These are phyloP conservation scores for Ramazzottius varieornatus DNA, from an alignment of 2,888 invertebrate species.

Conservation along the genomic window DNA sequence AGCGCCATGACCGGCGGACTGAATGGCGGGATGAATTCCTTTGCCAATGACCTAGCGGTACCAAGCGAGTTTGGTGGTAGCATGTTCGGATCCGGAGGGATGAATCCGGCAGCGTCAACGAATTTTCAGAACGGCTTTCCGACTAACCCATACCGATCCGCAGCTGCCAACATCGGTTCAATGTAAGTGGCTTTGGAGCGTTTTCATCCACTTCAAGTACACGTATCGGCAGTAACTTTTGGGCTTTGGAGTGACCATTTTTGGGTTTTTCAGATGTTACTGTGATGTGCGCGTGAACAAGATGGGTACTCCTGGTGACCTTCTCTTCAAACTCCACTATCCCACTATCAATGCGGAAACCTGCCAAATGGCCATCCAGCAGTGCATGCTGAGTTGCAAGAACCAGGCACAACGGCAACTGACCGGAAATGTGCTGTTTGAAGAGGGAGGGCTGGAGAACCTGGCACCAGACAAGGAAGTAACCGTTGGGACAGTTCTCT, in stretches of 20 bases:
- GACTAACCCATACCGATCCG: too few relatives aligned
- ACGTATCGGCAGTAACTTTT: background rate
- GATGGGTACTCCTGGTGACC: background rate
- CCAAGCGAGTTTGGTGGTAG: too few relatives aligned
- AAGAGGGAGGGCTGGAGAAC: constrained; percentile 1
- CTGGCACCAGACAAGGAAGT: background rate
- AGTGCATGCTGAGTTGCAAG: background rate
- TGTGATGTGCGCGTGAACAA: constrained; percentile 1
- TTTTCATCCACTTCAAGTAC: background rate
- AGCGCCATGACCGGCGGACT: too few relatives aligned
- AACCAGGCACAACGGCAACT: background rate
- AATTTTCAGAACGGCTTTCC: too few relatives aligned
- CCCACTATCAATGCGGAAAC: background rate
- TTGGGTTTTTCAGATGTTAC: background rate
- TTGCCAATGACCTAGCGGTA: too few relatives aligned
- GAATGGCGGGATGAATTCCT: too few relatives aligned
- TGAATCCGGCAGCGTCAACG: too few relatives aligned
- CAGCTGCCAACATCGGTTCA: too few relatives aligned
- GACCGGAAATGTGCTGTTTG: background rate
- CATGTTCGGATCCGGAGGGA: too few relatives aligned
- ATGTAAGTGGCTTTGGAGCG: too few relatives aligned
- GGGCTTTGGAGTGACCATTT: too few relatives aligned
- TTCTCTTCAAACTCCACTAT: constrained; percentile 3
- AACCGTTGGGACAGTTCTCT: background rate
- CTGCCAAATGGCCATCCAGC: background rate